phyloP scores from a whole-genome alignment of 2,113 vertebrate genomes.

The Poeciliopsis prolifica region DNA sequence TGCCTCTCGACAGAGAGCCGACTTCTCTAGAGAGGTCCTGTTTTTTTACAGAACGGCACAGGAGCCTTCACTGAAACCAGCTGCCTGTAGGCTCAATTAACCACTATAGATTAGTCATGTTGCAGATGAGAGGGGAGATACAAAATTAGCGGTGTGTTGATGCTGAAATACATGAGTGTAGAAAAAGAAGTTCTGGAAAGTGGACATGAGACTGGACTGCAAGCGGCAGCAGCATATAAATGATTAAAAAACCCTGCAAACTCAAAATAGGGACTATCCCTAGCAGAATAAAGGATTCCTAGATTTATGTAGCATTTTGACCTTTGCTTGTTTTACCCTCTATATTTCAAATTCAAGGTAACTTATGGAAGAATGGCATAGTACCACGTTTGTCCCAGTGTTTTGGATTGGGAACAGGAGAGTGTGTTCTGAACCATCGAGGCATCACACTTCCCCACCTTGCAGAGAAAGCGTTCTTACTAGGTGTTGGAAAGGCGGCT shows the following conservation, averaged over 20 bases:
- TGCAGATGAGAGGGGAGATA: slow-evolving; percentile 61
- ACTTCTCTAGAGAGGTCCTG: slow-evolving; percentile 59
- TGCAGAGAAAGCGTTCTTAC: no score
- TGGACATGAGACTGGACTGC: slow-evolving; percentile 13
- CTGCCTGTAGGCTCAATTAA: slow-evolving; percentile 78
- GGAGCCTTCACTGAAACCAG: slow-evolving; percentile 68
- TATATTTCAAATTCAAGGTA: no score
- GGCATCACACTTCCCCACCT: no score
- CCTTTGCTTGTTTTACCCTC: no score
- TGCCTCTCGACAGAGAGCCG: slow-evolving; percentile 66
- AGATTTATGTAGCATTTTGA: no score
- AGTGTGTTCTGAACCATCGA: no score
- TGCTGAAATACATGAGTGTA: slow-evolving; percentile 31
- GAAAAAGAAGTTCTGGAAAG: slow-evolving; percentile 7
- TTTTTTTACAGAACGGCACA: slow-evolving; percentile 64
- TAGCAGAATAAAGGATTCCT: no score
- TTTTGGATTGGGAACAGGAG: no score
- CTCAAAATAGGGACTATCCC: no score
- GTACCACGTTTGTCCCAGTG: no score
- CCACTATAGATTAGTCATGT: slow-evolving; percentile 71
- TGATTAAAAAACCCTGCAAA: neutral
- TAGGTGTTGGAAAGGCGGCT: no score
- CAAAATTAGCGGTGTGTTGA: slow-evolving; percentile 29
- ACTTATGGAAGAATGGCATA: no score
- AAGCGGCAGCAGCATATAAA: slow-evolving; percentile 17